Conservation (phyloP, 2,113 vertebrate species). For the Glaucidium brasilianum region DNA sequence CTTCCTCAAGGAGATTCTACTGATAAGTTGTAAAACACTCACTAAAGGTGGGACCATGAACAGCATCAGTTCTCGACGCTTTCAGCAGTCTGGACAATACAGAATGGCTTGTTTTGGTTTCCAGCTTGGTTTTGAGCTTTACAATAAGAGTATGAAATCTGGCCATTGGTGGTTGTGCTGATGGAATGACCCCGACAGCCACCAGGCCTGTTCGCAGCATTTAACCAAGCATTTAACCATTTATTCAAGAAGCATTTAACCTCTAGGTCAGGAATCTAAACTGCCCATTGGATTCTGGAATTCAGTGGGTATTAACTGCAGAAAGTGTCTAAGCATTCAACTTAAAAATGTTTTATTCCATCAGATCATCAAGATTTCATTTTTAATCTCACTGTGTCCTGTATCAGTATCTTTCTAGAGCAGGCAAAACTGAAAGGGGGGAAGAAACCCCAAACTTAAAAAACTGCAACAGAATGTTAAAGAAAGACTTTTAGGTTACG, state of each 20-base stretch:
- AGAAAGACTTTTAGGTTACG: background rate
- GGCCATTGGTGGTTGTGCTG: background rate
- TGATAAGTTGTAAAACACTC: background rate
- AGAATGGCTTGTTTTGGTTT: background rate
- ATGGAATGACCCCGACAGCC: background rate
- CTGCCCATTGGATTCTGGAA: background rate
- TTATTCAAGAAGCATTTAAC: background rate
- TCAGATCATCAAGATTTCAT: background rate
- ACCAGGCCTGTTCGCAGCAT: background rate
- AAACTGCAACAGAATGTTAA: background rate
- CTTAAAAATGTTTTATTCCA: background rate
- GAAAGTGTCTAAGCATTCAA: background rate
- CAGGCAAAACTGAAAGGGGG: background rate
- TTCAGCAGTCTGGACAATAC: background rate
- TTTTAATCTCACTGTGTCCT: background rate
- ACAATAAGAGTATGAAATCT: background rate
- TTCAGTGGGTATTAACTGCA: background rate
- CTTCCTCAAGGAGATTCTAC: background rate
- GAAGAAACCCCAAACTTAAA: background rate
- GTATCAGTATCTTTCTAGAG: background rate
- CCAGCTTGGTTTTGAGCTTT: background rate
- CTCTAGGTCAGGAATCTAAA: background rate
- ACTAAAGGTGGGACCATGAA: background rate
- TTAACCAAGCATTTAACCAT: no score
- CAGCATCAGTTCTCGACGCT: background rate